Base-by-base conservation (phyloP, 2,888 invertebrate genomes). In the Poecilobothrus nobilitatus region DNA sequence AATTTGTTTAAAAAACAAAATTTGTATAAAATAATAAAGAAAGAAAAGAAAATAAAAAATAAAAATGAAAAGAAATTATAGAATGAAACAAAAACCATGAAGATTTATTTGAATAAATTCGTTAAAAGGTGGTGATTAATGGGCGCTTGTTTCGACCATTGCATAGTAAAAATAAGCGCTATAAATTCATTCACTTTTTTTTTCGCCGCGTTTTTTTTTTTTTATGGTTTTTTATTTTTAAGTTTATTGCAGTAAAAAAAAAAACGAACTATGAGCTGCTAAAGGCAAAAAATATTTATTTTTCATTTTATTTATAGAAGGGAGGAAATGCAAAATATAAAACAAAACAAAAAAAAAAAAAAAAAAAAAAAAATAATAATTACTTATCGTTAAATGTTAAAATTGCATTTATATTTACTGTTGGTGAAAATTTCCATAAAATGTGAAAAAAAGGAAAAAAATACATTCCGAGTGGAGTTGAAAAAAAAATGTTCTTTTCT, bases 21-120 rank as follows among this genome's bases (percentile, higher is more conserved):
- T 12, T 15, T 41, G 41, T 12, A 41, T 12, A 53, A 53, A 18
- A 44, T 12, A 44, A 44, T 3, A 53, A n/a, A n/a, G 18, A 53
- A 12, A 53, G 6, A 53, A n/a, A 41, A 12, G 18, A 12, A 2
- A 18, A n/a, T 18, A n/a, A 53, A 53, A 6, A 37, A 53, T 15
- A 53, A 18, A 53, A 53, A 53, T 2, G 1, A 53, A 53, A 53
- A 15, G 12, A 18, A 37, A 37, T 10, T 37, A 37, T 12, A 37
- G 37, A 53, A 15, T 53, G 18, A 53, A 53, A 15, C 1, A 15
- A 53, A 53, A 18, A 53, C 15, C 53, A 53, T 53, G 53, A 67
- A 69, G 69, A 69, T 69, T 69, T 69, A 69, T 69, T 34, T 62
- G 67, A 64, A 69, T 65, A 69, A 53, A 69, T 69, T 69, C 69